Conservation (phyloP, 2,113 vertebrate genomes). For the Bungarus multicinctus region DNA sequence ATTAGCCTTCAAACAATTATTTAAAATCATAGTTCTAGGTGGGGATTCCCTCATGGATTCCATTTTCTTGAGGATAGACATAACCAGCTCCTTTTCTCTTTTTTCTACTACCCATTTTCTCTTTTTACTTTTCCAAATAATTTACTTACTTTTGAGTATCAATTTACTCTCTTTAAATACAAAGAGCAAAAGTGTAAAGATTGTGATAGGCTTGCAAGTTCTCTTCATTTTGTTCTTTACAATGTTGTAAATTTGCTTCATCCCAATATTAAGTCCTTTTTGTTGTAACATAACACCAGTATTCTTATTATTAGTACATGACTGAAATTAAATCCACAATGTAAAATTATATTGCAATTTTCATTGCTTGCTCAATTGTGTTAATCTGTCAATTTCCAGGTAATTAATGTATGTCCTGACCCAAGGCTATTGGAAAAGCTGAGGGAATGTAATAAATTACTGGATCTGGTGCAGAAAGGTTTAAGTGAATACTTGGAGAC, state of each 20-base stretch:
- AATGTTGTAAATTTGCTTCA: background rate
- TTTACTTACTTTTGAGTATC: background rate
- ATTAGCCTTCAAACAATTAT: background rate
- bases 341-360: constrained; percentile 22
- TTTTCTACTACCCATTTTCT: background rate
- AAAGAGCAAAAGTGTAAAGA: background rate
- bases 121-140: background rate
- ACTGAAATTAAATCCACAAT: background rate
- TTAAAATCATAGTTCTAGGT: background rate
- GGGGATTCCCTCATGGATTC: background rate
- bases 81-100: background rate
- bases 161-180: background rate
- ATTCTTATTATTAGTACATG: constrained; percentile 19
- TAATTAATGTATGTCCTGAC: constrained; percentile 85
- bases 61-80: background rate
- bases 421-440: constrained; percentile 74
- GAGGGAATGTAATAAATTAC: constrained; percentile 74
- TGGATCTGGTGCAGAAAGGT: constrained; percentile 87
- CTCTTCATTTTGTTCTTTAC: background rate
- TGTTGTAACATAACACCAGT: background rate
- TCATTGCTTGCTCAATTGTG: constrained; percentile 23
- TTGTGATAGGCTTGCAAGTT: background rate
- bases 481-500: constrained; percentile 89
- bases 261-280: background rate
- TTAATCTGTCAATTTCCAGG: constrained; percentile 62